Evolutionary conservation across 2,113 vertebrate genomes (phyloP).

Genomic region (Hystrix brachyura): DNA sequence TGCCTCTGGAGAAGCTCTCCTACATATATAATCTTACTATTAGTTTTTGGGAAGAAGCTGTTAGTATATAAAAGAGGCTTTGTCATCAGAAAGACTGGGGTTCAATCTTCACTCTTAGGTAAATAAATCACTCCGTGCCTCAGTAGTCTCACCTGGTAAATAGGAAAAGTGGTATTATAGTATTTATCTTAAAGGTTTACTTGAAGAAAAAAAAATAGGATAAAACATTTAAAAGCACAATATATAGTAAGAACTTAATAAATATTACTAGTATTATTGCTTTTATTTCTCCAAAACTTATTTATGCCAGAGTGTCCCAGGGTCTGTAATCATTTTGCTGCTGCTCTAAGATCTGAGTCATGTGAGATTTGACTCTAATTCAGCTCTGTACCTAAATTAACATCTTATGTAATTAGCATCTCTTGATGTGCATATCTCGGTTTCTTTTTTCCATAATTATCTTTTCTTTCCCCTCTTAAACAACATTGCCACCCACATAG

Average conservation of each 20-base stretch:
- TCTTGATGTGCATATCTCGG: slow-evolving; percentile 38
- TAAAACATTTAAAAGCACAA: neutral
- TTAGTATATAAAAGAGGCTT: neutral
- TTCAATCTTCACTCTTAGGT: neutral
- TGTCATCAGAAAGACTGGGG: neutral
- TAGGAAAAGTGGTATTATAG: fast-evolving
- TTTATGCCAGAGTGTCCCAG: neutral
- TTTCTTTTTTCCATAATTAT: slow-evolving; percentile 61
- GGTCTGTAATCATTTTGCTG: slow-evolving; percentile 42
- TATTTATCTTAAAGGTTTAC: neutral
- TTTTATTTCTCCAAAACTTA: neutral
- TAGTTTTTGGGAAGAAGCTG: neutral
- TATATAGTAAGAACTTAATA: neutral
- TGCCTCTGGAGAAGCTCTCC: neutral
- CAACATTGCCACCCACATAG: slow-evolving; percentile 69
- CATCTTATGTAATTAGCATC: slow-evolving; percentile 72
- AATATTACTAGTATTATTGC: neutral
- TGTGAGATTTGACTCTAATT: slow-evolving; percentile 13
- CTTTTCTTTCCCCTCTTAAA: slow-evolving; percentile 74
- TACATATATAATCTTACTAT: slow-evolving; percentile 16
- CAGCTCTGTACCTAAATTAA: slow-evolving; percentile 73
- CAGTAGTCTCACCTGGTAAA: neutral
- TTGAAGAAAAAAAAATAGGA: neutral
- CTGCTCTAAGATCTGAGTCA: slow-evolving; percentile 41
- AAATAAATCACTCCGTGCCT: neutral